A percentile compares a stretch with the other conserved stretches of the same genome.
phyloP scores from a whole-genome alignment of 2,797 vertebrate species.

The Esox masquinongy region DNA sequence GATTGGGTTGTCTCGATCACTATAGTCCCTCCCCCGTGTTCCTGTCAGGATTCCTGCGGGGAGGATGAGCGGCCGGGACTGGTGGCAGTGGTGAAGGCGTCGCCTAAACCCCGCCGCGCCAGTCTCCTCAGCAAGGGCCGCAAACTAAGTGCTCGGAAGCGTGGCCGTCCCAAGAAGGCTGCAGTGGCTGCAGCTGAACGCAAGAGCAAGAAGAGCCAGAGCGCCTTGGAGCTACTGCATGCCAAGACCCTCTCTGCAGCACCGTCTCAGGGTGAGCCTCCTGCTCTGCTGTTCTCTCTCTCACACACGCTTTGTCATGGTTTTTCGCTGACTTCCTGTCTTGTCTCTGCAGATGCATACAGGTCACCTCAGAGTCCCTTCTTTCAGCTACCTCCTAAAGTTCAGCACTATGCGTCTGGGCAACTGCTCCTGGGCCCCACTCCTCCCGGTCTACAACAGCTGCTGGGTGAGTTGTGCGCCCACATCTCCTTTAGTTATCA shows the following conservation, averaged over 20 bases:
- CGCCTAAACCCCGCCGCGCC: constrained; percentile 87
- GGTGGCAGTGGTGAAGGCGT: constrained; percentile 80
- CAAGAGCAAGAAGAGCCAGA: constrained; percentile 91
- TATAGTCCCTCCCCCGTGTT: background rate
- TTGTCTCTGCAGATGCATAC: constrained; percentile 81
- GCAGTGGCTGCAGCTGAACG: constrained; percentile 77
- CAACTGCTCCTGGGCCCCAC: constrained; percentile 88
- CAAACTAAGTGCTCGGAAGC: constrained; percentile 91
- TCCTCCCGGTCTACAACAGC: constrained; percentile 92
- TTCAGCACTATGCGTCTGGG: constrained; percentile 89
- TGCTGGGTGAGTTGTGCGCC: constrained; percentile 82
- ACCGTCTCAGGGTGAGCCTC: constrained; percentile 89
- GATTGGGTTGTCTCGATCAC: background rate
- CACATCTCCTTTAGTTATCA: background rate
- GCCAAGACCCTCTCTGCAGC: constrained; percentile 88
- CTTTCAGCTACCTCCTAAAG: constrained; percentile 98
- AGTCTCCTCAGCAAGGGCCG: constrained; percentile 90
- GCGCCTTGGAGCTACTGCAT: constrained; percentile 89
- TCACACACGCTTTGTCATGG: background rate
- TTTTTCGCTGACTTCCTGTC: background rate
- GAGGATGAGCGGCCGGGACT: constrained; percentile 86
- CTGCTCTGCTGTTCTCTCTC: background rate
- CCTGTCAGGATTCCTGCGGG: constrained; percentile 85
- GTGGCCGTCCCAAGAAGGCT: constrained; percentile 94
- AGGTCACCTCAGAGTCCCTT: constrained; percentile 93